Base-by-base conservation (phyloP, 2,113 vertebrate species). In the Glaucomys volans region DNA sequence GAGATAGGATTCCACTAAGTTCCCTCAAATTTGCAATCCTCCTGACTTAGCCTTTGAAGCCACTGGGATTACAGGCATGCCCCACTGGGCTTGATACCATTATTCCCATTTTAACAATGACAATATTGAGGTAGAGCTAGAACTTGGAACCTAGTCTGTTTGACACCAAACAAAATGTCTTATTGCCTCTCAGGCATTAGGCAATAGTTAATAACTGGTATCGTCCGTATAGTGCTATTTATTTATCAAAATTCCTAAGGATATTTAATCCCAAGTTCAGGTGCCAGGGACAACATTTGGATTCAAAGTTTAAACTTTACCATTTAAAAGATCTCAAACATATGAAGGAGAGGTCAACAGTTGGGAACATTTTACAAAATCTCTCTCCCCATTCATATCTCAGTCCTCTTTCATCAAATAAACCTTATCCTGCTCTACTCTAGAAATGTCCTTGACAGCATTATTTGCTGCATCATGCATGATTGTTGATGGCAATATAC, bases 301-400 rank as follows among this genome's bases (percentile, higher is more conserved):
- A 95, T 90, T 92, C 84, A 95, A 92, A 92, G 80, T 97, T 95
- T 94, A 87, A 97, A 95, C 52, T 94, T 44, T n/a, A 87, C 32
- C 37, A 44, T 85, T 87, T 94, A 87, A 95, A 95, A 96, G 17
- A 47, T 92, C 96, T 97, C 92, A 95, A 95, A 95, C 57, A 96
- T 75, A 16, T 88, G 87, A 94, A 87, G n/a, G 16, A 96, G n/a
- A 88, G 20, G 57, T 91, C 69, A 96, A 87, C 22, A 84, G 57
- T 71, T 90, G 30, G 40, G 82, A 95, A 95, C 50, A 72, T 91
- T 96, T 91, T 72, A 71, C 24, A 95, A 96, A 66, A 89, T 1
- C 4, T 13, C 3, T 82, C 24, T 96, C 10, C 37, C 62, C n/a
- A 88, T 35, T 42, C 40, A 91, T 11, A 57, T 87, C 24, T 95